Evolutionary conservation across 1,140 invertebrate genomes (phyloP), one percentile per base, ranked within the genome.

Genomic region (Drosophila arizonae): DNA sequence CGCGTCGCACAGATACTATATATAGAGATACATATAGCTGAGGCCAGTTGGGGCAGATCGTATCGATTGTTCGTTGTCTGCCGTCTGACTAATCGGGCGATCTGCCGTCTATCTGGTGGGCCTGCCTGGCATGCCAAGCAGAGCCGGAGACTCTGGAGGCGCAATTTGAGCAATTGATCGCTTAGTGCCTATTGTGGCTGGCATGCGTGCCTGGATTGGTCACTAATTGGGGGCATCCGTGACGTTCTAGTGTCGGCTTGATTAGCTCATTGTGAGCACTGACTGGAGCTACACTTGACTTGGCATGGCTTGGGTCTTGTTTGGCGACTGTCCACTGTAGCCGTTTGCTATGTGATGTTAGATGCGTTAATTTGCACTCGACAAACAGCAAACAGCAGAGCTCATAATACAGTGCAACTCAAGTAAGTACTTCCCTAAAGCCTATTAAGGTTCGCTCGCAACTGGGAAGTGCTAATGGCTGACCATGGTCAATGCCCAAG

Each of bases 201-300:
- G 15, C 43, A 39, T 51, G 60, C 61, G 48, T 63, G 48, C 30
- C 36, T 28, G 61, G 21, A 52, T 21, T 4, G 21, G 4, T 30
- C 64, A 50, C 61, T 26, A 73, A 73, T 69, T 73, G 57, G 33
- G 10, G 43, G 71, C 71, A 73, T 73, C 65, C 72, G 72, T 57
- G 28, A 72, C 51, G 68, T 71, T 71, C 36, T 26, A 15, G 33
- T 51, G 48, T 3, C 46, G 39, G 15, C 45, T 45, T 63, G 39
- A 58, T 67, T 51, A 56, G 43, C 41, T 57, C 64, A 56, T 66
- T 57, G 43, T 39, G n/a, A 48, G 21, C 6, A 3, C 11, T 2
- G 30, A 48, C 15, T 17, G 43, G 54, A 36, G 52, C 28, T 54
- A 9, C 50, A 30, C 50, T 52, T 26, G 26, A 30, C 68, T 39